A percentile compares a stretch with the other conserved stretches of the same genome.
phyloP scores from a whole-genome alignment of 2,888 invertebrate species.

The Dryadula phaetusa region DNA sequence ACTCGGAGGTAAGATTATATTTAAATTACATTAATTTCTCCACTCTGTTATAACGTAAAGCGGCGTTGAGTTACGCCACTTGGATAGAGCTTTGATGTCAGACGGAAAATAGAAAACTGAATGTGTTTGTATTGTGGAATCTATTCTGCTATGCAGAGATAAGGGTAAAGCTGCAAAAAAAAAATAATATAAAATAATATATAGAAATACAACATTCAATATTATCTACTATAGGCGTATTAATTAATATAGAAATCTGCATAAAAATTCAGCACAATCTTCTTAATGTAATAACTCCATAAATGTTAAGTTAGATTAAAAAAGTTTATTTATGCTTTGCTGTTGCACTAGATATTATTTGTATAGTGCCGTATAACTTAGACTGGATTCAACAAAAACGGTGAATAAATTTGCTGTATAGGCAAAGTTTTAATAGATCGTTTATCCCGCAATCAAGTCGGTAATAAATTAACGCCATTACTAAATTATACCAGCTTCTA shows the following conservation, averaged over 20 bases:
- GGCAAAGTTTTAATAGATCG: constrained; percentile 57
- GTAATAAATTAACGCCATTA: constrained; percentile 81
- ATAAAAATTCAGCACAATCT: not conserved
- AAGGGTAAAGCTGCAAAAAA: too few relatives aligned
- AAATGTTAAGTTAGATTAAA: constrained; percentile 22
- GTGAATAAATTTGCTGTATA: constrained; percentile 42
- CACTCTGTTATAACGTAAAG: too few relatives aligned
- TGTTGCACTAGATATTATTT: constrained; percentile 19
- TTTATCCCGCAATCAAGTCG: constrained; percentile 73
- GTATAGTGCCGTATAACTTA: constrained; percentile 27
- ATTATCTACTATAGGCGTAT: too few relatives aligned
- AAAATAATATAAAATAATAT: too few relatives aligned
- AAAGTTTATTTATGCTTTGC: constrained; percentile 22
- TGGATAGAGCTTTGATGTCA: too few relatives aligned
- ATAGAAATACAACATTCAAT: too few relatives aligned
- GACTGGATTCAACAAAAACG: constrained; percentile 37
- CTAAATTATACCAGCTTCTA: constrained; percentile 81
- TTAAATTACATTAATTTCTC: too few relatives aligned
- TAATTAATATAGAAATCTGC: not conserved
- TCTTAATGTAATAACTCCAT: constrained; percentile 12
- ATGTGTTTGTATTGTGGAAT: too few relatives aligned
- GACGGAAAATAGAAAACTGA: too few relatives aligned
- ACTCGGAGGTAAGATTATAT: too few relatives aligned
- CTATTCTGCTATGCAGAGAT: too few relatives aligned
- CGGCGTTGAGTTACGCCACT: too few relatives aligned